phyloP scores from a whole-genome alignment of 2,888 invertebrate species.

The Morinoia aosen region DNA sequence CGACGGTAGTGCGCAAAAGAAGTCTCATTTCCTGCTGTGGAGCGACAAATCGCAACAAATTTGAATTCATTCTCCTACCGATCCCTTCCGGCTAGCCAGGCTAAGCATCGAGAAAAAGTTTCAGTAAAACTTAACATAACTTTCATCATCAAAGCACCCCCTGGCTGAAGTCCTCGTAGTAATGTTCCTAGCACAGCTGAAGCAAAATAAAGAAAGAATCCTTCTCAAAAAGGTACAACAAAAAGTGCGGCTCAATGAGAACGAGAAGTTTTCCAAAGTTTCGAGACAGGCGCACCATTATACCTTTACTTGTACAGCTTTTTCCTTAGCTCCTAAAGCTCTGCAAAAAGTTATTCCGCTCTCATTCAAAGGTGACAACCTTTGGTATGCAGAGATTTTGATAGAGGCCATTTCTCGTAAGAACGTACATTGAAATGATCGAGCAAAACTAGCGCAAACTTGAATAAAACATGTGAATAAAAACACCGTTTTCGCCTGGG shows the following conservation, averaged over 20 bases:
- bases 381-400: neutral
- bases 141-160: conserved; percentile 33
- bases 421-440: neutral
- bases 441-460: neutral
- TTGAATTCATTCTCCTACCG: neutral
- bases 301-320: neutral
- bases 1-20: neutral
- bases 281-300: conserved; percentile 16
- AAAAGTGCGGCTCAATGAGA: conserved; percentile 22
- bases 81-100: neutral
- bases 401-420: neutral
- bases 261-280: conserved; percentile 16
- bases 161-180: neutral
- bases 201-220: neutral
- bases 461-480: no score
- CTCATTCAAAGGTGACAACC: neutral
- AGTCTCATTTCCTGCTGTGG: neutral
- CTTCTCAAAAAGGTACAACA: neutral
- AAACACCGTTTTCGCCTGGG: no score
- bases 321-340: neutral
- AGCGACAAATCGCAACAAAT: neutral
- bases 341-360: neutral
- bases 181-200: neutral
- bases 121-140: neutral
- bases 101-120: neutral